Percentiles rank a stretch among this genome's conserved stretches.
Evolutionary conservation across 2,888 invertebrate genomes (phyloP).

Genomic region (Platerodrilus igneus): DNA sequence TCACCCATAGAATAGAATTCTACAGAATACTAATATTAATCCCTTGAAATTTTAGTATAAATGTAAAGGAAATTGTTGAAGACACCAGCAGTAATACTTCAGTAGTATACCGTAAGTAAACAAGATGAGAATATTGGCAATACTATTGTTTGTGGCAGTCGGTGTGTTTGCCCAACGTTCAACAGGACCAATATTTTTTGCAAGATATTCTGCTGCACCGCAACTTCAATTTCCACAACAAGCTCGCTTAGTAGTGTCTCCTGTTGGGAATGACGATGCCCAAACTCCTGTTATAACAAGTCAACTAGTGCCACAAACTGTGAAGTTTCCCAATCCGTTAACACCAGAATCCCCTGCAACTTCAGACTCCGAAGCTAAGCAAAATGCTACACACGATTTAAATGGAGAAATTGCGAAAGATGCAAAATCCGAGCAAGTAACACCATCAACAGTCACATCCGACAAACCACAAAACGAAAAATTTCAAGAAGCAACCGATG

Average conservation of each 20-base stretch:
- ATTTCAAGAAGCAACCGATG: slow-evolving; percentile 26
- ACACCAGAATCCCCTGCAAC: slow-evolving; percentile 48
- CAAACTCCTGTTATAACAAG: slow-evolving; percentile 11
- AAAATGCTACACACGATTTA: slow-evolving; percentile 18
- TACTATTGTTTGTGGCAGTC: slow-evolving; percentile 12
- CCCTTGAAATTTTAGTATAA: too few relatives aligned
- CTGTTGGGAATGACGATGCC: too few relatives aligned
- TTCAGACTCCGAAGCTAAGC: slow-evolving; percentile 18
- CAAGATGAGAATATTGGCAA: too few relatives aligned
- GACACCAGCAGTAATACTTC: too few relatives aligned
- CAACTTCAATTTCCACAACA: too few relatives aligned
- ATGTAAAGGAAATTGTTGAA: too few relatives aligned
- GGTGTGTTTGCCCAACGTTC: slow-evolving; percentile 7
- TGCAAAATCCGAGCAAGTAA: slow-evolving; percentile 18
- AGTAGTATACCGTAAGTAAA: too few relatives aligned
- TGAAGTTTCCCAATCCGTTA: too few relatives aligned
- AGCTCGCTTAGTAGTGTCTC: slow-evolving; percentile 11
- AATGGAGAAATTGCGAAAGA: slow-evolving; percentile 19
- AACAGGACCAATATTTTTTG: slow-evolving; percentile 13
- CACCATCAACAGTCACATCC: slow-evolving; percentile 7
- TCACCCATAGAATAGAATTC: too few relatives aligned
- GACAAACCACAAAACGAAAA: slow-evolving; percentile 26
- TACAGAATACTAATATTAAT: too few relatives aligned
- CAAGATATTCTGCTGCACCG: slow-evolving; percentile 12
- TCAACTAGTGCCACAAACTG: slow-evolving; percentile 41